Base-by-base conservation (phyloP, 2,888 invertebrate species). In the Sicus ferrugineus region DNA sequence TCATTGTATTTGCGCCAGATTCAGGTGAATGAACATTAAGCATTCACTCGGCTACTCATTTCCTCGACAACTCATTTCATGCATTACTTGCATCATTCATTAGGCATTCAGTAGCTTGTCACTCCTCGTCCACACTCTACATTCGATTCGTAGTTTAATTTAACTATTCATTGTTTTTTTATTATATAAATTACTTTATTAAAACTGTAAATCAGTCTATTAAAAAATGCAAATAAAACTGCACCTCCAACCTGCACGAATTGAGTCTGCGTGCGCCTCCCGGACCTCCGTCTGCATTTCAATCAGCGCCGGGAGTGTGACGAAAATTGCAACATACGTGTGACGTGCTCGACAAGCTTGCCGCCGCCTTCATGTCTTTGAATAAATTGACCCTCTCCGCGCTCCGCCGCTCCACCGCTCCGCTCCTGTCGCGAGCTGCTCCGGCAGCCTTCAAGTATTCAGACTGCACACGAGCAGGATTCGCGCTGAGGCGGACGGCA, bases 181-280 rank as follows among this genome's bases (percentile, higher is more conserved):
- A n/a, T n/a, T n/a, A 67, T 23, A 46, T 63, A 68, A 67, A 64
- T 65, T 70, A 69, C 71, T 61, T 73, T 73, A 71, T 71, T 71
- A 73, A 73, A 73, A 73, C 68, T 48, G 71, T 73, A 71, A 73
- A 72, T 62, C 68, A 72, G 73, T 73, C 73, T n/a, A n/a, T n/a
- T n/a, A n/a, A n/a, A 70, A 70, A 71, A 31, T 28, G 34, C 5
- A 59, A 34, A 34, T 19, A 30, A 56, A 56, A 21, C 28, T 14
- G n/a, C 4, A n/a, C 16, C 4, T 16, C n/a, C 2, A 42, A 42
- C 3, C 16, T n/a, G n/a, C n/a, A 42, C 42, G 16, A 42, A 3
- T 42, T 38, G 38, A 38, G 38, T 38, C 38, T 38, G 38, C 38
- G 11, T 6, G 7, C 11, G 7, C 6, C 34, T 14, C 14, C 2